Conservation (phyloP, 1,140 invertebrate genomes). For the Meloidogyne chitwoodi region DNA sequence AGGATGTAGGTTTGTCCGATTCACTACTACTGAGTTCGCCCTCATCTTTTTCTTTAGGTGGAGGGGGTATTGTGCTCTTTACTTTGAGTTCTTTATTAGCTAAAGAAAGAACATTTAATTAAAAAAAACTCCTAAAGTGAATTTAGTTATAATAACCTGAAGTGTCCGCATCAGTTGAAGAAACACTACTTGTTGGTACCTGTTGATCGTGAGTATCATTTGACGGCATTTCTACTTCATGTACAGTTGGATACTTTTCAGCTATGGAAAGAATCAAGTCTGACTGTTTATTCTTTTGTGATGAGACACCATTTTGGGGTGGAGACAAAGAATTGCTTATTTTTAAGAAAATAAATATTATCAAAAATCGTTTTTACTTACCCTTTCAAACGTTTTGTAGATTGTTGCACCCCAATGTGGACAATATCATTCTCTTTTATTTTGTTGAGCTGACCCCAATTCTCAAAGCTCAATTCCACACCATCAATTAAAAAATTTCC, state of each 20-base stretch:
- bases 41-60: slow-evolving; percentile 13
- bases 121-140: neutral
- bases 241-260: slow-evolving; percentile 1
- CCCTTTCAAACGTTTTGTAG: neutral
- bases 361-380: neutral
- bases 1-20: slow-evolving; percentile 8
- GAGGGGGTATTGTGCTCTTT: neutral
- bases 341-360: neutral
- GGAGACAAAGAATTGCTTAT: neutral
- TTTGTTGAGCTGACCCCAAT: slow-evolving; percentile 19
- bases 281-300: neutral
- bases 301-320: neutral
- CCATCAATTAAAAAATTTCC: slow-evolving; percentile 19
- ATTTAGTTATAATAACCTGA: neutral
- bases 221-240: slow-evolving; percentile 5
- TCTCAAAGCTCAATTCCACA: slow-evolving; percentile 11
- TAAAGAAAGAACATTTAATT: neutral
- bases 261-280: neutral
- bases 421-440: slow-evolving; percentile 20
- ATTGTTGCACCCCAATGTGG: neutral
- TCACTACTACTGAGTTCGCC: slow-evolving; percentile 17
- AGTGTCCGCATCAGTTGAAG: neutral
- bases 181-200: neutral
- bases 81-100: neutral
- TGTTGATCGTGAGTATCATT: too few relatives aligned